Evolutionary conservation across 2,113 vertebrate genomes (phyloP).

Genomic region (Vireo altiloquus): DNA sequence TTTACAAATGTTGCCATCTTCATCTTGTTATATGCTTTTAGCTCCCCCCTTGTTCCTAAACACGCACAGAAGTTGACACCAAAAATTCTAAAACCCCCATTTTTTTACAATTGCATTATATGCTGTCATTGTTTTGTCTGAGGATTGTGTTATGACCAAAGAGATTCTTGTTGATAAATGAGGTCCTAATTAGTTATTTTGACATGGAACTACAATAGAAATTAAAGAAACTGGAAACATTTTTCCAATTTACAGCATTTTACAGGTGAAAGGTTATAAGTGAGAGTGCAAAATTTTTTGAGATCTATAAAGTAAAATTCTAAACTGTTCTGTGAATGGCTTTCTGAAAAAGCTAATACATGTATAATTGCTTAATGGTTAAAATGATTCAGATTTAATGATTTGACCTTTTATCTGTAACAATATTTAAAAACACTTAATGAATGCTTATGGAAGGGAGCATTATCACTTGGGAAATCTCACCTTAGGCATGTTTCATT

Average conservation of each 20-base stretch:
- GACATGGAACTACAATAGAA: not conserved
- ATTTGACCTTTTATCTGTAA: not conserved
- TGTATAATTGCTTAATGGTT: not conserved
- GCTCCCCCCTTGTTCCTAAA: not conserved
- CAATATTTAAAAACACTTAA: not conserved
- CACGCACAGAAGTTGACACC: accelerated
- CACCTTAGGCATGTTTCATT: not conserved
- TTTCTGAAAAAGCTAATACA: not conserved
- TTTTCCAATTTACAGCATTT: not conserved
- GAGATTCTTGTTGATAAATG: not conserved
- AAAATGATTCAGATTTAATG: not conserved
- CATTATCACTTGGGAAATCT: not conserved
- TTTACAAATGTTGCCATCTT: not conserved
- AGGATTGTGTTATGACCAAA: not conserved
- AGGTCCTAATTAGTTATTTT: not conserved
- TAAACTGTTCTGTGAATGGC: not conserved
- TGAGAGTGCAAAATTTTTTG: not conserved
- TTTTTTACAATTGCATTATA: not conserved
- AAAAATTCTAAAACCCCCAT: accelerated
- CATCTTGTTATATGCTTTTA: not conserved
- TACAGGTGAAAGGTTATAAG: not conserved
- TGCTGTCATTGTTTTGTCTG: not conserved
- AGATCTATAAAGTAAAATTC: not conserved
- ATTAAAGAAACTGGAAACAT: not conserved
- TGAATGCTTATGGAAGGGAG: not conserved